A percentile compares a stretch with the other conserved stretches of the same genome.
Conservation (phyloP, 2,113 vertebrate species). For the Myotis brandtii region DNA sequence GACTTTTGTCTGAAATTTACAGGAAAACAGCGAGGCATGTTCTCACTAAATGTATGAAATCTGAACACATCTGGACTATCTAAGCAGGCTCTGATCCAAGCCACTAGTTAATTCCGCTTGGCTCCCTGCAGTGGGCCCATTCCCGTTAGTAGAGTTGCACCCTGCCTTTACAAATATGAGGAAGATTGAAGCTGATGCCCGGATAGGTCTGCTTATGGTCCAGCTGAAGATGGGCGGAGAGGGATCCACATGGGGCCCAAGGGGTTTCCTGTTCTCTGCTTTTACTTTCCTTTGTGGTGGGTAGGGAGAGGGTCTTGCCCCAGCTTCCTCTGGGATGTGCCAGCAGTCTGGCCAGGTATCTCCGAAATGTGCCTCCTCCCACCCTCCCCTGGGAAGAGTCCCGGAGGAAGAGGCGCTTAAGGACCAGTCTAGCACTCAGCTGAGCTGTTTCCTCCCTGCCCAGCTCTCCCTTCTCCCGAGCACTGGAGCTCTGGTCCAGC, state of each 20-base stretch:
- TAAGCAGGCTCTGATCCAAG: neutral
- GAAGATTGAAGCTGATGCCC: neutral
- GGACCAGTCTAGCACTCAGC: neutral
- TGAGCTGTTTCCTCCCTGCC: neutral
- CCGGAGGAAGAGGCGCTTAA: neutral
- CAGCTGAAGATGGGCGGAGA: neutral
- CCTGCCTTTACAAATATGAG: neutral
- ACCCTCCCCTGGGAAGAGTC: neutral
- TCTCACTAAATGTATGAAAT: neutral
- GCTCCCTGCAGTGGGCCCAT: neutral
- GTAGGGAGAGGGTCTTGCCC: neutral
- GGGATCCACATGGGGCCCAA: neutral
- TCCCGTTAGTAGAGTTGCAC: neutral
- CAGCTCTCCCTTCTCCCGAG: neutral
- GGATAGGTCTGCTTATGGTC: neutral
- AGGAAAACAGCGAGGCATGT: neutral
- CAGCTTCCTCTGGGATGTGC: neutral
- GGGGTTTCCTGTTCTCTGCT: neutral
- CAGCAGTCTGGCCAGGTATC: neutral
- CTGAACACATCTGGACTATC: neutral
- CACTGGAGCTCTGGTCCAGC: neutral
- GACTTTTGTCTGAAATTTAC: slow-evolving; percentile 32
- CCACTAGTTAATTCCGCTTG: neutral
- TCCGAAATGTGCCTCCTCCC: neutral
- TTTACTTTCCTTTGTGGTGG: neutral